These are phyloP conservation scores for Arge pagana DNA, from an alignment of 2,888 invertebrate genomes.

Conservation along the genomic window DNA sequence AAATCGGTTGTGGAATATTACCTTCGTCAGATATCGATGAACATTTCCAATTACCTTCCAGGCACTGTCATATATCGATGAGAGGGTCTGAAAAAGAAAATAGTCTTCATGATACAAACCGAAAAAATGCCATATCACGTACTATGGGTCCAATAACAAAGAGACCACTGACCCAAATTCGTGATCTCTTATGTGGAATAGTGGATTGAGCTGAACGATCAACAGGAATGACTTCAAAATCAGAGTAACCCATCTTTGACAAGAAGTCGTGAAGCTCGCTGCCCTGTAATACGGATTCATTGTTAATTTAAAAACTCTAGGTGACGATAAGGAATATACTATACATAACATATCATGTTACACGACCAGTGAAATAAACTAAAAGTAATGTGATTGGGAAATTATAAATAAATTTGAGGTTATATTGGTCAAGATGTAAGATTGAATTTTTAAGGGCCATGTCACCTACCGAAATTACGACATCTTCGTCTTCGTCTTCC, in stretches of 20 bases:
- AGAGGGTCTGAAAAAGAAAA: too few relatives aligned
- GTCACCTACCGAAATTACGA: slow-evolving; percentile 44
- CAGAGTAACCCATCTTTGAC: slow-evolving; percentile 43
- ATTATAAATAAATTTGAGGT: neutral
- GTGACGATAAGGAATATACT: too few relatives aligned
- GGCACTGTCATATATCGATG: neutral
- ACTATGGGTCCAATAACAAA: too few relatives aligned
- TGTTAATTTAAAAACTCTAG: neutral
- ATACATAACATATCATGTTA: neutral
- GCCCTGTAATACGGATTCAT: slow-evolving; percentile 38
- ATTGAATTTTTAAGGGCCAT: slow-evolving; percentile 8
- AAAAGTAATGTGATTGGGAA: slow-evolving; percentile 5
- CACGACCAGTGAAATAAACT: slow-evolving; percentile 4
- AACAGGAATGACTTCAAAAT: slow-evolving; percentile 43
- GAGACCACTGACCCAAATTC: too few relatives aligned
- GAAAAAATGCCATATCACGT: too few relatives aligned
- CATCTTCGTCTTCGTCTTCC: slow-evolving; percentile 45
- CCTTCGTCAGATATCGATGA: slow-evolving; percentile 7
- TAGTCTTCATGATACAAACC: too few relatives aligned
- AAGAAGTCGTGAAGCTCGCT: slow-evolving; percentile 46
- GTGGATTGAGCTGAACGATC: too few relatives aligned
- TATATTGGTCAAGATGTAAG: neutral
- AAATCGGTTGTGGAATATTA: slow-evolving; percentile 4
- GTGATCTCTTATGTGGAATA: too few relatives aligned
- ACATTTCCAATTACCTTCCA: neutral